These are phyloP conservation scores for Plebejus anna DNA, from an alignment of 2,888 invertebrate genomes.

Conservation along the genomic window DNA sequence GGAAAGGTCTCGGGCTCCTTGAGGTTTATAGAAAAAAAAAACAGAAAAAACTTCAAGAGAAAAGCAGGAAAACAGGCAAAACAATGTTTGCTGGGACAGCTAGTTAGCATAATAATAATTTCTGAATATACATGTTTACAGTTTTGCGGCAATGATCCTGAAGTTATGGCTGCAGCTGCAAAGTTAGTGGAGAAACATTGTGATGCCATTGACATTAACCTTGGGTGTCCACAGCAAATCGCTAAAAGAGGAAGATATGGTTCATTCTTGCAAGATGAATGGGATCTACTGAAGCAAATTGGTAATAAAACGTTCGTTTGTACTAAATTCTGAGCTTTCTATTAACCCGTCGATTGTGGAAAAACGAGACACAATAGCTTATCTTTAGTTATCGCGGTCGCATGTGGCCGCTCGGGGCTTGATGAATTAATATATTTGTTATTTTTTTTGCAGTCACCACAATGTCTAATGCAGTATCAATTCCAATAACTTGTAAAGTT, in stretches of 20 bases:
- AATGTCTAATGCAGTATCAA: constrained; percentile 83
- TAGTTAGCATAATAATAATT: background rate
- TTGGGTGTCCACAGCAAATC: constrained; percentile 99
- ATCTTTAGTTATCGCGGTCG: too few species aligned
- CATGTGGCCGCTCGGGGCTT: too few species aligned
- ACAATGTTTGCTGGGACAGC: too few species aligned
- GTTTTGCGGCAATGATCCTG: constrained; percentile 98
- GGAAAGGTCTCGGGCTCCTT: too few species aligned
- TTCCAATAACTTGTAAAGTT: constrained; percentile 98
- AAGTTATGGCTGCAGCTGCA: constrained; percentile 91
- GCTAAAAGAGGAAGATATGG: constrained; percentile 98
- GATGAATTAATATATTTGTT: background rate
- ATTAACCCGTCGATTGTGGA: background rate
- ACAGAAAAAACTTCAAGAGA: too few species aligned
- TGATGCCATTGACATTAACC: constrained; percentile 97
- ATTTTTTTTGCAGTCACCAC: constrained; percentile 81
- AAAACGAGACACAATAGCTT: too few species aligned
- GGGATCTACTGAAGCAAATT: constrained; percentile 90
- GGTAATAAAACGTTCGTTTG: constrained; percentile 69
- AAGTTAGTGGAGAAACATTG: constrained; percentile 91
- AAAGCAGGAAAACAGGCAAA: too few species aligned
- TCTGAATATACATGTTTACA: constrained; percentile 58
- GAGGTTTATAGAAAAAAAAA: too few species aligned
- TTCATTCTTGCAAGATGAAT: constrained; percentile 97
- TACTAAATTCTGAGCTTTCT: background rate